Base-by-base conservation (phyloP, 2,888 invertebrate species). In the Scaptomyza parva region DNA sequence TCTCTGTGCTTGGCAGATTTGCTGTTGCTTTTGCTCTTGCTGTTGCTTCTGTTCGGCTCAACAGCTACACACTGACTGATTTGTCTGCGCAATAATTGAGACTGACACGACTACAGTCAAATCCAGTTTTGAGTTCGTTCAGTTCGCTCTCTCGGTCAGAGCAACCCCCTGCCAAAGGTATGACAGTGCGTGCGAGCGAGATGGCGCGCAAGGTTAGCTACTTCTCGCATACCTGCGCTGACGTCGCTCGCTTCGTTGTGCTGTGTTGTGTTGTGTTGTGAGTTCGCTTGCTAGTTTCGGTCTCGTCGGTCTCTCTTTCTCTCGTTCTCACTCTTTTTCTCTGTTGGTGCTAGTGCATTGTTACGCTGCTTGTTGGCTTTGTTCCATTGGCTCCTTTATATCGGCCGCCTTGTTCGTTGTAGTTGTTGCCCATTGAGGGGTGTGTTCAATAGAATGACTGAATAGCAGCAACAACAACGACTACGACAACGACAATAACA, bases 21-120 rank as follows among this genome's bases (percentile, higher is more conserved):
- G 65, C 68, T 65, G 45, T 63, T 64, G 67, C 62, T 81, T 57
- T 55, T 66, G 65, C 68, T 65, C 48, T 63, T 64, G 67, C 62
- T 81, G 54, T 22, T 83, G 63, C 76, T 73, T 83, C 83, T 78
- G 80, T 76, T 88, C 87, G 72, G 80, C 73, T 86, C 88, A 84
- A 87, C 87, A 80, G 89, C 80, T 88, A 71, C 76, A 83, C 77
- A 78, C 73, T 78, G 85, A 90, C 84, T 90, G 89, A 90, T 83
- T 81, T 85, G 79, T 76, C 78, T 80, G 74, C 69, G 76, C 70
- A 76, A 78, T 79, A 75, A 78, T 81, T 83, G 85, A 73, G 82
- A 70, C 79, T 78, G 78, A 89, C 82, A 81, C 88, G 81, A 86
- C 78, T 87, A 66, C 70, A 80, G 75, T 71, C 78, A 78, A 83